A percentile compares a stretch with the other conserved stretches of the same genome.
Evolutionary conservation across 2,888 invertebrate genomes (phyloP).

Genomic region (Allygus modestus): DNA sequence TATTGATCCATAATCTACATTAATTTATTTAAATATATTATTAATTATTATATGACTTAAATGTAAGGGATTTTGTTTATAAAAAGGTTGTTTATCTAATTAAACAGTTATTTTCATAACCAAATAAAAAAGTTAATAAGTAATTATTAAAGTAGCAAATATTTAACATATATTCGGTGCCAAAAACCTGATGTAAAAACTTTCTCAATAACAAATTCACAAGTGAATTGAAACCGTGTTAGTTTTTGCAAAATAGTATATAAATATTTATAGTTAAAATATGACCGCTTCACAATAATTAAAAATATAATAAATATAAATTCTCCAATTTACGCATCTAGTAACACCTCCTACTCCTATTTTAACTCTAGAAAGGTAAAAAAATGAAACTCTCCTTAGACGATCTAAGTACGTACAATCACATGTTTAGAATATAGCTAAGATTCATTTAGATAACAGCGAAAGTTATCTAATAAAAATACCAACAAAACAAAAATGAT

Average conservation of each 20-base stretch:
- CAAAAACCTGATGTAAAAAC: too few species aligned
- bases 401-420: conserved; percentile 26
- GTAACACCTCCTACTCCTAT: conserved; percentile 44
- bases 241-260: too few species aligned
- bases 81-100: too few species aligned
- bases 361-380: conserved; percentile 40
- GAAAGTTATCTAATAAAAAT: conserved; percentile 7
- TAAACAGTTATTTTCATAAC: too few species aligned
- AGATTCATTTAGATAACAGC: conserved; percentile 26
- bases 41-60: too few species aligned
- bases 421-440: conserved; percentile 42
- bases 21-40: too few species aligned
- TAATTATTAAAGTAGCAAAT: neutral
- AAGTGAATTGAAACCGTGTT: too few species aligned
- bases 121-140: too few species aligned
- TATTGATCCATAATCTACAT: too few species aligned
- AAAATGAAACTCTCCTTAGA: conserved; percentile 21
- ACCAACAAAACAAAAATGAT: neutral
- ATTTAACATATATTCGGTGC: neutral
- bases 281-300: neutral
- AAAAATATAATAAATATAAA: neutral
- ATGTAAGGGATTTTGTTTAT: too few species aligned
- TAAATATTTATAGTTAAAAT: too few species aligned
- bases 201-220: too few species aligned
- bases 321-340: conserved; percentile 42